Percentiles rank a stretch among this genome's conserved stretches.
Evolutionary conservation across 2,888 invertebrate genomes (phyloP).

Genomic region (Ophion ventricosus): DNA sequence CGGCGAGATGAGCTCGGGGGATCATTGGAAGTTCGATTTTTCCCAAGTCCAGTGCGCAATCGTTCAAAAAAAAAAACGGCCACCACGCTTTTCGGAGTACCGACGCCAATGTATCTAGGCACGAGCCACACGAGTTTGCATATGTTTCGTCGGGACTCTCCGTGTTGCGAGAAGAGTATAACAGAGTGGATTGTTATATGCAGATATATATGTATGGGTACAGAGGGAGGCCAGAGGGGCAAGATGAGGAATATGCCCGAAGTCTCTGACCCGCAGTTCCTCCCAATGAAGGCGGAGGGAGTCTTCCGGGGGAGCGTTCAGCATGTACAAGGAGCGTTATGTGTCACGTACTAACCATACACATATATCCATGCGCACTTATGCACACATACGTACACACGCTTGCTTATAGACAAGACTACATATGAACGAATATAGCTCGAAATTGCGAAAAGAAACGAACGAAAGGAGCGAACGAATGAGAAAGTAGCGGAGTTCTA

Average conservation of each 20-base stretch:
- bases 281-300: slow-evolving; percentile 70
- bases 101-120: slow-evolving; percentile 81
- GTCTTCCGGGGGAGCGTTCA: slow-evolving; percentile 78
- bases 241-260: slow-evolving; percentile 77
- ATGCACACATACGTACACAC: not conserved
- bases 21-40: not conserved
- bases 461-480: slow-evolving; percentile 72
- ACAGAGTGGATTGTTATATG: slow-evolving; percentile 34
- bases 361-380: slow-evolving; percentile 36
- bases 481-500: slow-evolving; percentile 74
- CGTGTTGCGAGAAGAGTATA: slow-evolving; percentile 37
- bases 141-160: slow-evolving; percentile 60
- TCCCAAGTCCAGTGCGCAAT: not conserved
- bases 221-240: slow-evolving; percentile 22
- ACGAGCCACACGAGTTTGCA: slow-evolving; percentile 80
- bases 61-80: not conserved
- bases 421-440: slow-evolving; percentile 4
- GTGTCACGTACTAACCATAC: slow-evolving; percentile 51
- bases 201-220: slow-evolving; percentile 33
- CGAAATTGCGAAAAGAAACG: slow-evolving; percentile 31
- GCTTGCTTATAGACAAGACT: slow-evolving; percentile 8
- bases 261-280: slow-evolving; percentile 83
- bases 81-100: slow-evolving; percentile 21
- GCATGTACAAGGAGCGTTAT: slow-evolving; percentile 79
- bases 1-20: no score